Conservation (phyloP, 2,888 invertebrate species). For the Aleiodes testaceus region DNA sequence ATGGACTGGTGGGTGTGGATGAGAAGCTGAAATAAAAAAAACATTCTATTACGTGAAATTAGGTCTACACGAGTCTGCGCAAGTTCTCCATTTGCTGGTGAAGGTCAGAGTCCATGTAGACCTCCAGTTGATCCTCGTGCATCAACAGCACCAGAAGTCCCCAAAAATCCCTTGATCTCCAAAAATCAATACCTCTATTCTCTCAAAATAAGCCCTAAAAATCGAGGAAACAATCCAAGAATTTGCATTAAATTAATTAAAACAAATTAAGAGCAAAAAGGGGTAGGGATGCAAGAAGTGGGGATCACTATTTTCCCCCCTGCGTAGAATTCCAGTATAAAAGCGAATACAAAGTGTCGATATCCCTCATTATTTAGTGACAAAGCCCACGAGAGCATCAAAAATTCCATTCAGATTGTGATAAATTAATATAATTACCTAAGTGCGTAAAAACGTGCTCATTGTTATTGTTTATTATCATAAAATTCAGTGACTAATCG, state of each 20-base stretch:
- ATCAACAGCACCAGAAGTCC: neutral
- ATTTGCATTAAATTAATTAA: constrained; percentile 2
- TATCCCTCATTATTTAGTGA: constrained; percentile 58
- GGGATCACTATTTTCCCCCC: constrained; percentile 32
- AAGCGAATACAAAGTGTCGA: constrained; percentile 62
- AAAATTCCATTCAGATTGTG: neutral
- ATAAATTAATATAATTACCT: neutral
- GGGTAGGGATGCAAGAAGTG: constrained; percentile 36
- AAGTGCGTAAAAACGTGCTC: constrained; percentile 1
- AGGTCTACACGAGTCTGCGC: constrained; percentile 27
- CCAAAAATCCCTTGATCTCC: too few relatives aligned
- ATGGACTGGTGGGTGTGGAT: constrained; percentile 19
- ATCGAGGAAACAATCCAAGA: neutral
- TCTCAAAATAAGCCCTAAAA: too few relatives aligned
- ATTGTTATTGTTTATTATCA: constrained; percentile 12
- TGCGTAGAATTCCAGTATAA: constrained; percentile 56
- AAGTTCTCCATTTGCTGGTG: constrained; percentile 2
- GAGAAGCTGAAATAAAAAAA: too few relatives aligned
- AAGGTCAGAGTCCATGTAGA: constrained; percentile 9
- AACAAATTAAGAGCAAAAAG: constrained; percentile 12
- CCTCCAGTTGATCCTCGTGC: neutral
- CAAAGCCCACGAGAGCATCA: constrained; percentile 28
- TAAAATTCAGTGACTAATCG: neutral
- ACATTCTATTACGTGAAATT: neutral
- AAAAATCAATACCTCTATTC: too few relatives aligned